A percentile compares a stretch with the other conserved stretches of the same genome.
Conservation (phyloP, 2,113 vertebrate genomes). For the Gallinago paraguaiae region DNA sequence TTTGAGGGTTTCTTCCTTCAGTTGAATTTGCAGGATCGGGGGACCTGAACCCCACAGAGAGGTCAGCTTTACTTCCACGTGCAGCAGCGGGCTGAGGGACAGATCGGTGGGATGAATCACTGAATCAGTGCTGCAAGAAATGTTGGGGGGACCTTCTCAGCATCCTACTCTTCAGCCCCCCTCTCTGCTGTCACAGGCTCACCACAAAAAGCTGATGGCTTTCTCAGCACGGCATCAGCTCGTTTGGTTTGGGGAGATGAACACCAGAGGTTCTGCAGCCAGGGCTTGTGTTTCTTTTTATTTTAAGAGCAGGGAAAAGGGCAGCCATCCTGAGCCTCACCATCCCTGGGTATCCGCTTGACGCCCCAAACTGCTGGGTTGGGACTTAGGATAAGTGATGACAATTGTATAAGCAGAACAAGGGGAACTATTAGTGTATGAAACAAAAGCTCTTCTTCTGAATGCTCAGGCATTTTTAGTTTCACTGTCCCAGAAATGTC, state of each 20-base stretch:
- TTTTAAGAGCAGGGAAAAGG: not conserved
- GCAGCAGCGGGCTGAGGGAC: not conserved
- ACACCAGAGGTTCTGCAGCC: not conserved
- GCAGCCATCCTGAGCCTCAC: not conserved
- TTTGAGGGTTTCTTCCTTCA: not conserved
- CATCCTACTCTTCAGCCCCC: not conserved
- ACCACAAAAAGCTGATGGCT: not conserved
- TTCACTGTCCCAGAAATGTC: conserved; percentile 64
- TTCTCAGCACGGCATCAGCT: not conserved
- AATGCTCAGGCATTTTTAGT: conserved; percentile 45
- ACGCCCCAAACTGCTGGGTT: not conserved
- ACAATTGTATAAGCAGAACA: conserved; percentile 46
- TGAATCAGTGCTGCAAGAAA: not conserved
- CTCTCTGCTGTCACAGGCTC: not conserved
- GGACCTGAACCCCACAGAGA: not conserved
- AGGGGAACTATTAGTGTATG: conserved; percentile 38
- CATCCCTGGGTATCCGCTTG: not conserved
- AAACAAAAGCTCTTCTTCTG: conserved; percentile 47
- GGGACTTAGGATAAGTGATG: conserved; percentile 7
- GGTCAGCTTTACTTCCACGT: not conserved
- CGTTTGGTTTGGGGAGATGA: not conserved
- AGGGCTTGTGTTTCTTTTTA: not conserved
- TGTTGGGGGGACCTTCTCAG: not conserved
- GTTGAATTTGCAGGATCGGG: not conserved
- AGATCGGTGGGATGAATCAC: not conserved